Percentiles rank a stretch among this genome's conserved stretches.
Conservation (phyloP, 2,113 vertebrate genomes). For the Pyrgilauda ruficollis region DNA sequence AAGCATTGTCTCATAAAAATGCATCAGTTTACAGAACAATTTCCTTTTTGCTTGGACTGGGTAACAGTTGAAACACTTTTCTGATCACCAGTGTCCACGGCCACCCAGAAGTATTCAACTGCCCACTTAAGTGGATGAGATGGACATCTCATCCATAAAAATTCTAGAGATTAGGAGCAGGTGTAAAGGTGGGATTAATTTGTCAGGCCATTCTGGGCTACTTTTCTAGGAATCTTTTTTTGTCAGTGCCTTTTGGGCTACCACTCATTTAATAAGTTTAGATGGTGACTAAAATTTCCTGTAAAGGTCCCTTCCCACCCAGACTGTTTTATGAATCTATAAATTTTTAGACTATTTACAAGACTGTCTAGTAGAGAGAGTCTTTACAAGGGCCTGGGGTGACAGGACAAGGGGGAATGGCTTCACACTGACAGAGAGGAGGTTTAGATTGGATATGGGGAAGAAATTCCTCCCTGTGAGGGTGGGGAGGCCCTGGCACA, state of each 20-base stretch:
- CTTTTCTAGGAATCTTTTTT: background rate
- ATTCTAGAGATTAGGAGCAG: background rate
- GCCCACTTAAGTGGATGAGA: background rate
- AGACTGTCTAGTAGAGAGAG: background rate
- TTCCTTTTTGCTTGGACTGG: background rate
- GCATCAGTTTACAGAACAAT: background rate
- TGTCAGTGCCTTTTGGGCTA: background rate
- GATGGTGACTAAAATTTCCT: background rate
- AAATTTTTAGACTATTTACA: background rate
- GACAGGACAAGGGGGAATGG: background rate
- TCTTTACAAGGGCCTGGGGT: background rate
- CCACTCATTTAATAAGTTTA: background rate
- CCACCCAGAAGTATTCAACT: background rate
- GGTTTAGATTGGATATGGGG: background rate
- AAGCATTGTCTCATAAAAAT: background rate
- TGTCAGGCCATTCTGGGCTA: background rate
- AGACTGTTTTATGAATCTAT: background rate
- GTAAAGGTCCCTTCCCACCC: background rate
- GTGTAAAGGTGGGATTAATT: background rate
- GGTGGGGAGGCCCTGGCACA: background rate
- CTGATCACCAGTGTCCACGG: background rate
- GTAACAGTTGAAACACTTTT: background rate
- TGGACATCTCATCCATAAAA: background rate
- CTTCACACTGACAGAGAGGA: background rate
- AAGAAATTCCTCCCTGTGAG: background rate